Evolutionary conservation across 2,888 invertebrate species (phyloP).

Genomic region (Acrobasis suavella): DNA sequence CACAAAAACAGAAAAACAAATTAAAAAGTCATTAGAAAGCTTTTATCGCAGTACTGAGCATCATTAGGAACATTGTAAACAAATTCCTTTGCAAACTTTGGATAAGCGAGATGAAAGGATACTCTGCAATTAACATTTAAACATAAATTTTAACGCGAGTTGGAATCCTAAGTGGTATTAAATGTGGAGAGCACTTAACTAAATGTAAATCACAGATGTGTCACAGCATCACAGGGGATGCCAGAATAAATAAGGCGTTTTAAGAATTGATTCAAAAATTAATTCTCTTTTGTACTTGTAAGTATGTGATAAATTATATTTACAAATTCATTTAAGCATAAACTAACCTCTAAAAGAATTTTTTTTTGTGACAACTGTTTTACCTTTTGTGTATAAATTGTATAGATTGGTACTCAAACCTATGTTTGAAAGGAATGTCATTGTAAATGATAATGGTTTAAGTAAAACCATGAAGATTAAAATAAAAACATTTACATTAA

Average conservation of each 20-base stretch:
- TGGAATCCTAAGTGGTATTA: conserved; percentile 19
- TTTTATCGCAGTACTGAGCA: conserved; percentile 50
- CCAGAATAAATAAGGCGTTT: neutral
- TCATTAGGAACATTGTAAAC: conserved; percentile 63
- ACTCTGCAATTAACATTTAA: conserved; percentile 55
- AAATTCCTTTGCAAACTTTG: conserved; percentile 57
- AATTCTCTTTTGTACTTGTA: no score
- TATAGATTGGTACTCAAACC: no score
- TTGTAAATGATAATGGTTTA: no score
- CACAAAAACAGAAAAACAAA: conserved; percentile 30
- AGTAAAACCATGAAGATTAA: no score
- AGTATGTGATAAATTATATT: no score
- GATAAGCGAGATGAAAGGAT: conserved; percentile 58
- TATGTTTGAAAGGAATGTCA: no score
- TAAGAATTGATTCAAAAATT: neutral
- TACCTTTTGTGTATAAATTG: no score
- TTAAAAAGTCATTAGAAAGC: conserved; percentile 50
- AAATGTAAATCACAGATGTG: conserved; percentile 19
- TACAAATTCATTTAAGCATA: no score
- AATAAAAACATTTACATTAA: no score
- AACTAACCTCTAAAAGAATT: no score
- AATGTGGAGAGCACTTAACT: conserved; percentile 20
- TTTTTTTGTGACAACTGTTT: no score
- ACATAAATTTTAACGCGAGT: conserved; percentile 37
- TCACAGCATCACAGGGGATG: conserved; percentile 6